A percentile compares a stretch with the other conserved stretches of the same genome.
Conservation (phyloP, 1,140 invertebrate species). For the Periplaneta americana region DNA sequence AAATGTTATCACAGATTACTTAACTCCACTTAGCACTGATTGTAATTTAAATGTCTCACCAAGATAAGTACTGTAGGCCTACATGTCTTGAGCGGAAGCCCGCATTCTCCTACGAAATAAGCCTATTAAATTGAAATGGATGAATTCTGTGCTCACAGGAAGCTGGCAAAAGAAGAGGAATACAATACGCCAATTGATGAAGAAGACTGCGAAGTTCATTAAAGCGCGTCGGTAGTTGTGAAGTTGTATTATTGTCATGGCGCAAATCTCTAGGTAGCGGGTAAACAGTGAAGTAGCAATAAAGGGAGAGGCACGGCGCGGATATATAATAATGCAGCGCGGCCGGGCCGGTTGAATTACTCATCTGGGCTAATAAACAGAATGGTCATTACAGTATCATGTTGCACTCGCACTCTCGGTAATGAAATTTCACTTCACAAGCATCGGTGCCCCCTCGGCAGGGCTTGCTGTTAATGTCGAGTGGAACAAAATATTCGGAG, state of each 20-base stretch:
- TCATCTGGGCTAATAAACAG: background rate
- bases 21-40: too few relatives aligned
- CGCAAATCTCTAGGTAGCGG: background rate
- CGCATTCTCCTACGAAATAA: too few relatives aligned
- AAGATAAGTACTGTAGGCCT: too few relatives aligned
- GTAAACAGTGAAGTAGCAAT: background rate
- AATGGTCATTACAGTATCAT: background rate
- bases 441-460: background rate
- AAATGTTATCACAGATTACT: too few relatives aligned
- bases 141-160: too few relatives aligned
- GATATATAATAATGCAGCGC: background rate
- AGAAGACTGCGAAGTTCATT: background rate
- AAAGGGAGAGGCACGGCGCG: background rate
- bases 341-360: background rate
- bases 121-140: too few relatives aligned
- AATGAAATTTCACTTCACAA: background rate
- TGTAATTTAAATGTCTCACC: too few relatives aligned
- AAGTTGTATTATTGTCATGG: background rate
- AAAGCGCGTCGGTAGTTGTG: too few relatives aligned
- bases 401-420: background rate
- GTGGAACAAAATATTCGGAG: background rate
- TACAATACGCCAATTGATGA: too few relatives aligned
- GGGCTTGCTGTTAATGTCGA: background rate
- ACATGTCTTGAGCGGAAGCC: too few relatives aligned
- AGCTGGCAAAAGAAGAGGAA: too few relatives aligned